Evolutionary conservation across 1,140 invertebrate species (phyloP).

Genomic region (Cotesia glomerata): DNA sequence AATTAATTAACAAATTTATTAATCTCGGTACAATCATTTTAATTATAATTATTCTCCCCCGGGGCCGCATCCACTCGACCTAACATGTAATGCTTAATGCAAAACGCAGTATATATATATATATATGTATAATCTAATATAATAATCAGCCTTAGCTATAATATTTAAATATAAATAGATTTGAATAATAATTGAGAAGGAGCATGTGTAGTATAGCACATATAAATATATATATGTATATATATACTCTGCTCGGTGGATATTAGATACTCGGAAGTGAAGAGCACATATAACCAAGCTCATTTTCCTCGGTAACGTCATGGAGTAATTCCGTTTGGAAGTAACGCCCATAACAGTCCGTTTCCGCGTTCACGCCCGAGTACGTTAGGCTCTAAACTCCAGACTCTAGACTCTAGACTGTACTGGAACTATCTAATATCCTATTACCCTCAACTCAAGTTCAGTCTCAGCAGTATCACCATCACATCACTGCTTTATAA

Average conservation of each 20-base stretch:
- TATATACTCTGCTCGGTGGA: too few relatives aligned
- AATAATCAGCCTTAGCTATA: too few relatives aligned
- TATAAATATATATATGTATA: too few relatives aligned
- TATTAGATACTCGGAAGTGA: slow-evolving; percentile 1
- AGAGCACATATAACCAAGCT: neutral
- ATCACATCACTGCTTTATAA: slow-evolving; percentile 1
- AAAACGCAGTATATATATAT: too few relatives aligned
- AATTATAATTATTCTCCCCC: too few relatives aligned
- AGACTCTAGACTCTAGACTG: neutral
- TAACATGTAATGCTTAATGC: too few relatives aligned
- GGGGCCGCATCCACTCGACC: too few relatives aligned
- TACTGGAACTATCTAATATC: neutral
- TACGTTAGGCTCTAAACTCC: slow-evolving; percentile 25
- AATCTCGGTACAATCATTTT: too few relatives aligned
- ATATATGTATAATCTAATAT: neutral
- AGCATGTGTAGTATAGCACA: too few relatives aligned
- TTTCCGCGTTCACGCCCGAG: slow-evolving; percentile 42
- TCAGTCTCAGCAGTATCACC: slow-evolving; percentile 6
- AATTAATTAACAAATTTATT: too few relatives aligned
- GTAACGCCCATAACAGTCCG: slow-evolving; percentile 32
- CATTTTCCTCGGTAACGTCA: slow-evolving; percentile 13
- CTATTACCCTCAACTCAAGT: slow-evolving; percentile 1
- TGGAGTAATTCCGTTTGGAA: slow-evolving; percentile 26
- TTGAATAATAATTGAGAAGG: too few relatives aligned
- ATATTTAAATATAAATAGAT: neutral